phyloP scores from a whole-genome alignment of 37 sponge, comb jelly and placozoan genomes.

The Halichondria panicea region DNA sequence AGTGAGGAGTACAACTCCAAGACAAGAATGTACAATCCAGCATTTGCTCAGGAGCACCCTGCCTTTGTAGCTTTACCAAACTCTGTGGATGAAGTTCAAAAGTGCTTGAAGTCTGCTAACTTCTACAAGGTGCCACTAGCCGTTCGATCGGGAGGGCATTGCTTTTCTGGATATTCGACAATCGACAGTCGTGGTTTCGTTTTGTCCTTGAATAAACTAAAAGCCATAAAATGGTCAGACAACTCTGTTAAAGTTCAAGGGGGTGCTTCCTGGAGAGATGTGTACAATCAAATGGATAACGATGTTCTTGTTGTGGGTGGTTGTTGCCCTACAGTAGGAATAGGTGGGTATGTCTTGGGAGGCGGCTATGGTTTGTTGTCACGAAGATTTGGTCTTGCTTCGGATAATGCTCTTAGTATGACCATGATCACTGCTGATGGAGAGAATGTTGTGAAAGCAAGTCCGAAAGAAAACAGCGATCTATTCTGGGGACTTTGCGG shows the following conservation, averaged over 20 bases:
- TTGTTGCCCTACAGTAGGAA: slow-evolving; percentile 19
- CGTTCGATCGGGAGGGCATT: slow-evolving; percentile 32
- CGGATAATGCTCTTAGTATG: slow-evolving; percentile 25
- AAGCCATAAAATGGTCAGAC: not conserved
- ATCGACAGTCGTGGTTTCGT: slow-evolving; percentile 39
- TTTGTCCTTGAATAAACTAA: slow-evolving; percentile 8
- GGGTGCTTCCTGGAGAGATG: slow-evolving; percentile 37
- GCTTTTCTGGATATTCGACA: slow-evolving; percentile 30
- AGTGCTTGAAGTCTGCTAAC: slow-evolving; percentile 18
- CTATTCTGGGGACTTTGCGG: slow-evolving; percentile 63
- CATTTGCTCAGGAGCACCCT: slow-evolving; percentile 27
- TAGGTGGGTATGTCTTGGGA: slow-evolving; percentile 37
- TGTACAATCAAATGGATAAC: slow-evolving; percentile 4
- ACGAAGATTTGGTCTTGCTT: slow-evolving; percentile 37
- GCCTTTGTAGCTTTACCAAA: slow-evolving; percentile 30
- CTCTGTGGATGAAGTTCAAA: slow-evolving; percentile 8
- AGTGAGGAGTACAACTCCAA: not conserved
- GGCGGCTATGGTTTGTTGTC: slow-evolving; percentile 45
- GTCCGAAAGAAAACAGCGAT: slow-evolving; percentile 37
- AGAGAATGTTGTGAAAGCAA: slow-evolving; percentile 24
- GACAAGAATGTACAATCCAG: slow-evolving; percentile 34
- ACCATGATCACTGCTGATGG: slow-evolving; percentile 60
- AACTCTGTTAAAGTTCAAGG: slow-evolving; percentile 1
- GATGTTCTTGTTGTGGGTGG: slow-evolving; percentile 27
- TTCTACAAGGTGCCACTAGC: not conserved